A percentile compares a stretch with the other conserved stretches of the same genome.
Evolutionary conservation across 2,888 invertebrate species (phyloP).

Genomic region (Dasysyrphus albostriatus): DNA sequence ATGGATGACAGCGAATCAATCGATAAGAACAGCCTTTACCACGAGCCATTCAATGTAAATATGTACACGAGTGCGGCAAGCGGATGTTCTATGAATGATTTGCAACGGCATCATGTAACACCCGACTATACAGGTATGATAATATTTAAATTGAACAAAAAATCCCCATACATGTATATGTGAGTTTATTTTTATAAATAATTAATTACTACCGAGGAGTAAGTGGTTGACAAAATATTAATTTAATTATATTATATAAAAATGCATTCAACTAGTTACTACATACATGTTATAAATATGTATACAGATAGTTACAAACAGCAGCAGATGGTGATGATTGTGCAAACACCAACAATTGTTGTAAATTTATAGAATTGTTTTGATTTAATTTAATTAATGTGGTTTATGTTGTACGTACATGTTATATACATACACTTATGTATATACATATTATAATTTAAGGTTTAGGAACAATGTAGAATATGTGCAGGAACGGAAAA

Average conservation of each 20-base stretch:
- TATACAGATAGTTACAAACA: not conserved
- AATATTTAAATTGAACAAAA: not conserved
- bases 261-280: slow-evolving; percentile 32
- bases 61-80: slow-evolving; percentile 84
- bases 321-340: slow-evolving; percentile 7
- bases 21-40: slow-evolving; percentile 84
- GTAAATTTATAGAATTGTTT: slow-evolving; percentile 15
- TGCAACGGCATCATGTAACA: slow-evolving; percentile 84
- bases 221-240: slow-evolving; percentile 40
- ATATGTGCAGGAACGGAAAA: not conserved
- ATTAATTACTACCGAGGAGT: slow-evolving; percentile 50
- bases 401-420: not conserved
- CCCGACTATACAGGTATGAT: slow-evolving; percentile 86
- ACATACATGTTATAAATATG: no score
- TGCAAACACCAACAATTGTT: slow-evolving; percentile 22
- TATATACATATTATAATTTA: slow-evolving; percentile 28
- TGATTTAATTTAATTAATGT: slow-evolving; percentile 68
- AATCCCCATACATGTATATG: not conserved
- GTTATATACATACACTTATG: not conserved
- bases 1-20: slow-evolving; percentile 84
- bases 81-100: slow-evolving; percentile 84
- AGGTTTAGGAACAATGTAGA: slow-evolving; percentile 43
- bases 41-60: slow-evolving; percentile 85
- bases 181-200: slow-evolving; percentile 32
- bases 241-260: slow-evolving; percentile 27